Base-by-base conservation (phyloP, 2,113 vertebrate species). In the Pholis gunnellus region DNA sequence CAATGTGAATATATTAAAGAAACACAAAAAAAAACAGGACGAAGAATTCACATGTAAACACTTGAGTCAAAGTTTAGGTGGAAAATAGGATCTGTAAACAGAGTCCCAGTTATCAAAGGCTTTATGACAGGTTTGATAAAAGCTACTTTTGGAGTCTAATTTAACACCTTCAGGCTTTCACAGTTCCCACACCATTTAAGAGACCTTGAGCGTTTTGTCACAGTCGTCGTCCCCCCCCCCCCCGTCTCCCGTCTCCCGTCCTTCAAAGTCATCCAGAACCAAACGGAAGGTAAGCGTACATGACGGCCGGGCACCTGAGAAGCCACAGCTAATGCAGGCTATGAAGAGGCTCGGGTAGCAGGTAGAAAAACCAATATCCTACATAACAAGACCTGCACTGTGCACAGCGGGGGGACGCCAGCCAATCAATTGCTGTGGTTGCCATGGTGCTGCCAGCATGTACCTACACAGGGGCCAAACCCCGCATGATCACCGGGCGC, bases 241-340 rank as follows among this genome's bases (percentile, higher is more conserved):
- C 69, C 48, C 73, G 9, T 66, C 60, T 6, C 68, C 46, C 74
- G 15, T 63, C 60, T 72, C 57, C 72, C 60, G 74, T 75, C 79
- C 89, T 90, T 91, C 89, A 93, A 92, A 93, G 91, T 93, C 87
- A 85, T 88, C 88, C 88, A 81, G 84, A 93, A 88, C 92, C 66
- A 86, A 91, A 86, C 6, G 75, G 83, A 80, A 86, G 91, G 79
- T 85, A 78, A 87, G 84, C 54, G 67, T 73, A 87, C 78, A 75
- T 50, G 72, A 84, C 70, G 69, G 75, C 76, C 22, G 38, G 10
- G 65, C 72, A 78, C 83, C 86, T 81, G 34, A 57, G 76, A 90
- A 89, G 87, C 84, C 83, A 44, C 80, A 10, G 38, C 85, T 89
- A 91, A 94, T 91, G 82, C 83, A 17, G 71, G 83, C 83, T 59